Evolutionary conservation across 2,113 vertebrate species (phyloP), one percentile per base, ranked within the genome.

Genomic region (Oreochromis niloticus): DNA sequence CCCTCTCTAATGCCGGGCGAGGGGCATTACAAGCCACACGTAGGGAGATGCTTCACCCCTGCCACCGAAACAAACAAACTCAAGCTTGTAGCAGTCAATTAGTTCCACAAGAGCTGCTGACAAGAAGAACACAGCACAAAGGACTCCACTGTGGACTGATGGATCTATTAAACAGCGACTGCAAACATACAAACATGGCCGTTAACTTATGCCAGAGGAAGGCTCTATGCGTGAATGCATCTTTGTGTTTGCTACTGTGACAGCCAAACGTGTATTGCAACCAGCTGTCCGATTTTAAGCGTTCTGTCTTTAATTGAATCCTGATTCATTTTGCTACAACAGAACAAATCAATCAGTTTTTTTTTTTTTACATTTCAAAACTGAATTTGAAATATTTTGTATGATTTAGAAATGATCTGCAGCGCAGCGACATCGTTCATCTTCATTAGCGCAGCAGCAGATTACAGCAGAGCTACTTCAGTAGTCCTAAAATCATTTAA

Each of bases 41-140:
- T 81, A 82, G 27, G 14, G 56, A 84, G 43, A 55, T 83, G 88
- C 32, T 83, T 68, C 73, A 52, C 46, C 10, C 36, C 83, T 56
- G 41, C 54, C 81, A 32, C 52, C 1, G 36, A 89, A 82, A 87
- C 75, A 86, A 91, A 87, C 71, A 27, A n/a, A 22, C 32, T 27
- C 80, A 6, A 66, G 78, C 66, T 75, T n/a, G 71, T 22, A 84
- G 82, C 57, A 87, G 89, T 93, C 90, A 85, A 85, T 93, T 92
- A 78, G 91, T 92, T 94, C 91, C 87, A 85, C 52, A 71, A 54
- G 30, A 80, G 84, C 59, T 73, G 56, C 39, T 80, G 90, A 92
- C 48, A 87, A 85, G 66, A 87, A n/a, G 86, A 73, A 50, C 43
- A 2, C 56, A 84, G 85, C 3, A 91, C 80, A 93, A 85, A 22